Base-by-base conservation (phyloP, 2,888 invertebrate genomes). In the Acronicta psi region DNA sequence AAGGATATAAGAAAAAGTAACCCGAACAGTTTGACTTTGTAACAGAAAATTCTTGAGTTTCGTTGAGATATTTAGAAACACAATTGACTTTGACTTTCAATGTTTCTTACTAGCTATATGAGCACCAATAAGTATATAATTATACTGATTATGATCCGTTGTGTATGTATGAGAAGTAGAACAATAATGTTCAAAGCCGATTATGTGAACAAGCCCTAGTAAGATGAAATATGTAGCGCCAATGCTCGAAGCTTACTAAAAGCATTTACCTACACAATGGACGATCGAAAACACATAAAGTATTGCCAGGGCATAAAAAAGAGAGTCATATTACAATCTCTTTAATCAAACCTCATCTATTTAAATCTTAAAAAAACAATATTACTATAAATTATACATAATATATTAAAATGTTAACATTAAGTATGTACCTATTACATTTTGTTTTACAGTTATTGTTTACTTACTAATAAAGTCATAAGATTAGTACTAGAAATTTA, bases 301-400 rank as follows among this genome's bases (percentile, higher is more conserved):
- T 45, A 44, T 43, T 43, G 37, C 13, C 18, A 7, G 3, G 16
- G 10, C 7, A 16, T 17, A 56, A 47, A 29, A 49, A 37, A 43
- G 55, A 17, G 13, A 31, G n/a, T 29, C 2, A 25, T 7, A 52
- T 54, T 45, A 25, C 46, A 73, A 57, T 46, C 11, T 51, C 37
- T 75, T 76, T 76, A 73, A 68, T 75, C 40, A 66, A 66, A 60
- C 60, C 60, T 60, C 45, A 62, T 70, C 68, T 70, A 67, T 64
- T 74, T 65, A 45, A 59, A 69, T 52, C 60, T 57, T 75, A 71
- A 31, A 74, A n/a, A 75, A 75, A 71, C 49, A 69, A 69, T 55
- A 75, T 41, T 10, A 44, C 60, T 74, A 74, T 38, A 72, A 72
- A 64, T 59, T 41, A 46, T 62, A 59, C 51, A 59, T 59, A 40